Percentiles rank a stretch among this genome's conserved stretches.
phyloP scores from a whole-genome alignment of 2,113 vertebrate genomes.

The Pelobates fuscus region DNA sequence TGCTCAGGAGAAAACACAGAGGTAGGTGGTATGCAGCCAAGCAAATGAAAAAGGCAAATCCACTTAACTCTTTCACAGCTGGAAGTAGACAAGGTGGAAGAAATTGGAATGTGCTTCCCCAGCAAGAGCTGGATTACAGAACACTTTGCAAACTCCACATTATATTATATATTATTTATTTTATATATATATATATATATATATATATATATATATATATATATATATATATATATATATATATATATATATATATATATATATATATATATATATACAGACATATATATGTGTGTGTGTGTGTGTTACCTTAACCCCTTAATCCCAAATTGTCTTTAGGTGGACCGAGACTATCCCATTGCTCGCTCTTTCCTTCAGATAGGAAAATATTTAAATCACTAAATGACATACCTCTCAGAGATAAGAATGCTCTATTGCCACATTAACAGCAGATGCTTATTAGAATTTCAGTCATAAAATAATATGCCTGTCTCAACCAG shows the following conservation, averaged over 20 bases:
- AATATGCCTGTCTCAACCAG: neutral
- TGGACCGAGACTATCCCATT: too few relatives aligned
- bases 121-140: neutral
- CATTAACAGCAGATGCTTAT: neutral
- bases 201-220: too few relatives aligned
- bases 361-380: neutral
- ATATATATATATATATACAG: too few relatives aligned
- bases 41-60: constrained; percentile 36
- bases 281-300: too few relatives aligned
- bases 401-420: neutral
- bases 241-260: too few relatives aligned
- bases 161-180: too few relatives aligned
- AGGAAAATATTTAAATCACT: neutral
- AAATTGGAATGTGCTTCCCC: neutral
- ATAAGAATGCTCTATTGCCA: neutral
- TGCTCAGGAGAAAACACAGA: constrained; percentile 36
- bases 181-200: too few relatives aligned
- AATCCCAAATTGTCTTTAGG: too few relatives aligned
- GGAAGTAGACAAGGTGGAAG: neutral
- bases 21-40: constrained; percentile 39
- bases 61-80: constrained; percentile 45
- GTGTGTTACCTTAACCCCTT: too few relatives aligned
- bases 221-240: too few relatives aligned
- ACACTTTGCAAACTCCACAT: too few relatives aligned
- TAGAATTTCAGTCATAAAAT: neutral